Evolutionary conservation across 2,113 vertebrate genomes (phyloP), one percentile per base, ranked within the genome.

Genomic region (Vanacampus margaritifer): DNA sequence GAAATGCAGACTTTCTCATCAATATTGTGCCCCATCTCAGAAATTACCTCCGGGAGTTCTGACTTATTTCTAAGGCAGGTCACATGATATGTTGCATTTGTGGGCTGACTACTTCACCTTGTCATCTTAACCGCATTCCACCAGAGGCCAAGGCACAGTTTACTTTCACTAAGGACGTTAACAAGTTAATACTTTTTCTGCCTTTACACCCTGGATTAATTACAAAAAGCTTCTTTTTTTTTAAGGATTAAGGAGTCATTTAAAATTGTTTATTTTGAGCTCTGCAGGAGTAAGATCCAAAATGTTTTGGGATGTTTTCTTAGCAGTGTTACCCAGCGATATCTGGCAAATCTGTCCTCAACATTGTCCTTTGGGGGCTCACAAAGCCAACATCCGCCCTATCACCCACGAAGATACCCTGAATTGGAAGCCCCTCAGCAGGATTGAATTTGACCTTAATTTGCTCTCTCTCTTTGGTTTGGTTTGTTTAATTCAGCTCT

Each of bases 401-500:
- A 28, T 71, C 68, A 63, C 73, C 66, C 71, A 64, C 43, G 6
- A 79, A 71, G 75, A 76, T 61, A 61, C 56, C 28, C 67, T 2
- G 53, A 67, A 62, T 58, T 70, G 53, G 65, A 76, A 71, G 45
- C 56, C 53, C 32, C 61, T 71, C 61, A 73, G 19, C 50, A 48
- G 74, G 43, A 72, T 66, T 78, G 72, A 83, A 74, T 50, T 69
- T 67, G 68, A 80, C 69, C 74, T 75, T 74, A 68, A 61, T 64
- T 78, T 79, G 51, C 56, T 59, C 72, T 58, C 67, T 78, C 43
- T n/a, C 56, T 79, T 82, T 79, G 26, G 17, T 71, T 58, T 74
- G 54, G 37, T 79, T 82, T 79, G 41, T 70, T 82, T 73, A 74
- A 78, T 74, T 71, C 57, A 66, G 64, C 63, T 79, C 72, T 75